Evolutionary conservation across 2,888 invertebrate genomes (phyloP).

Genomic region (Aethes cnicana): DNA sequence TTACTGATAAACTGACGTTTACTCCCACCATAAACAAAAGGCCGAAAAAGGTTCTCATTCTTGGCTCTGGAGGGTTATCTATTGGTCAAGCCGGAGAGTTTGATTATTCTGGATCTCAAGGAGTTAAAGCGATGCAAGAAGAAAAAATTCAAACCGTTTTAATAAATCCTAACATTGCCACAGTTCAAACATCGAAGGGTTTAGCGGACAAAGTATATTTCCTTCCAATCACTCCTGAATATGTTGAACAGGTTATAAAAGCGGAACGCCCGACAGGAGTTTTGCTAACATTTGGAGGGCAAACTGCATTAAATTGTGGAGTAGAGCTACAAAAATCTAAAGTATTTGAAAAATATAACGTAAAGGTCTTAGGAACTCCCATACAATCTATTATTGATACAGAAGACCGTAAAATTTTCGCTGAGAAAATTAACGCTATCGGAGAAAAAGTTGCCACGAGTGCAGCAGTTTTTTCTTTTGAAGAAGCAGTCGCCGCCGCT

Average conservation of each 20-base stretch:
- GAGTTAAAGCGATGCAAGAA: conserved; percentile 97
- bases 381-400: conserved; percentile 97
- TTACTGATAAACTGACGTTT: conserved; percentile 79
- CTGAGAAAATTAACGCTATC: conserved; percentile 93
- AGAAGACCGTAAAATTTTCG: conserved; percentile 97
- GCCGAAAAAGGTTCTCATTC: conserved; percentile 89
- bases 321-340: conserved; percentile 92
- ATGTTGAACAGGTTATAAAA: conserved; percentile 98
- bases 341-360: conserved; percentile 93
- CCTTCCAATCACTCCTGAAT: conserved; percentile 95
- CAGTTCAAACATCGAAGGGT: conserved; percentile 99
- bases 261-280: conserved; percentile 98
- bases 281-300: conserved; percentile 98
- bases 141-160: conserved; percentile 96
- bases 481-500: conserved; percentile 94
- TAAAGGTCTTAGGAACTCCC: conserved; percentile 97
- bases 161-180: conserved; percentile 99
- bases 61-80: conserved; percentile 97
- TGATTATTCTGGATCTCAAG: conserved; percentile 99
- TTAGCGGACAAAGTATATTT: conserved; percentile 99
- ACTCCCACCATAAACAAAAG: conserved; percentile 63
- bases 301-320: conserved; percentile 99
- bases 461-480: conserved; percentile 93
- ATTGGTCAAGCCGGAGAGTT: conserved; percentile 99
- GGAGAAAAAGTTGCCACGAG: conserved; percentile 97